Evolutionary conservation across 2,888 invertebrate species (phyloP).

Genomic region (Cremastobaeus sp.): DNA sequence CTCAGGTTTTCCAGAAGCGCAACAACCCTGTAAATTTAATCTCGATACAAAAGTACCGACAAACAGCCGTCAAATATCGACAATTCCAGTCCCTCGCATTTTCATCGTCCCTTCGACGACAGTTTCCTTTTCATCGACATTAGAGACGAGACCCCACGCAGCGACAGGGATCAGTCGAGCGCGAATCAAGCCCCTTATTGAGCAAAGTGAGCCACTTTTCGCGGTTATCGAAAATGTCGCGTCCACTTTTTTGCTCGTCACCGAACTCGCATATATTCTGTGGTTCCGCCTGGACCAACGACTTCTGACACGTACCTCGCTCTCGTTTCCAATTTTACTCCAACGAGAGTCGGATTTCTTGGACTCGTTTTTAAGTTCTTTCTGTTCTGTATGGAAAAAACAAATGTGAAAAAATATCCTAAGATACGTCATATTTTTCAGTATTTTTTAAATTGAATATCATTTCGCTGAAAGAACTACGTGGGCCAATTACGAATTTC

Average conservation of each 20-base stretch:
- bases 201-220: conserved; percentile 65
- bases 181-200: conserved; percentile 68
- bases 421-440: no score
- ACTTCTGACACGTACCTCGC: conserved; percentile 34
- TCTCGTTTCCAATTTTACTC: conserved; percentile 35
- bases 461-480: no score
- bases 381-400: conserved; percentile 19
- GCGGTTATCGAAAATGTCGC: conserved; percentile 63
- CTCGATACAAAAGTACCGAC: conserved; percentile 46
- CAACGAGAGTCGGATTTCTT: conserved; percentile 62
- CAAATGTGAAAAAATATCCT: conserved; percentile 35
- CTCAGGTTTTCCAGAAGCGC: no score
- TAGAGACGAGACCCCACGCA: conserved; percentile 72
- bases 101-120: conserved; percentile 61
- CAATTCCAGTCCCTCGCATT: conserved; percentile 28
- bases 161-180: conserved; percentile 72
- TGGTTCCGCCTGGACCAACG: conserved; percentile 50
- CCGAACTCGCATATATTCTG: conserved; percentile 29
- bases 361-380: conserved; percentile 56
- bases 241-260: conserved; percentile 65
- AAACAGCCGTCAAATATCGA: conserved; percentile 48
- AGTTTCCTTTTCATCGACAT: conserved; percentile 68
- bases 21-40: conserved; percentile 24
- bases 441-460: no score
- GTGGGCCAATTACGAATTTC: no score